Percentiles rank a stretch among this genome's conserved stretches.
Evolutionary conservation across 2,113 vertebrate genomes (phyloP).

Genomic region (Salvelinus namaycush): DNA sequence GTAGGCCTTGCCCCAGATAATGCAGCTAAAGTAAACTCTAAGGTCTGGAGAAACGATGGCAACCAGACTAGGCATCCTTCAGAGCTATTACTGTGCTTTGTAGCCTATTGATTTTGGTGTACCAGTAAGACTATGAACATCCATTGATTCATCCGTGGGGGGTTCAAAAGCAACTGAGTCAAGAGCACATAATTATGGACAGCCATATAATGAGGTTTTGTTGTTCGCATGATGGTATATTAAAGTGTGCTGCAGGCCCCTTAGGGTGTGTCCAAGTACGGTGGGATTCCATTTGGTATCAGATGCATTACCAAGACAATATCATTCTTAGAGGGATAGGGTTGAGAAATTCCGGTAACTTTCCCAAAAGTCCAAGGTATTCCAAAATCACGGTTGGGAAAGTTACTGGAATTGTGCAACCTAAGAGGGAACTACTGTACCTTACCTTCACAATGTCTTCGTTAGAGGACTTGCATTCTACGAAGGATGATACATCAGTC

Average conservation of each 20-base stretch:
- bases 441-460: slow-evolving; percentile 96
- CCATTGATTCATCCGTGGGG: slow-evolving; percentile 37
- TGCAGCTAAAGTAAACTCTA: too few species aligned
- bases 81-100: slow-evolving; percentile 32
- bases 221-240: slow-evolving; percentile 40
- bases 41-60: too few species aligned
- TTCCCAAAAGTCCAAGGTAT: neutral
- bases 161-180: slow-evolving; percentile 42
- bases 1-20: neutral
- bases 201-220: slow-evolving; percentile 35
- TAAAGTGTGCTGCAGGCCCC: neutral
- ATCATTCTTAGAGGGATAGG: neutral
- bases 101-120: slow-evolving; percentile 32
- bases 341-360: neutral
- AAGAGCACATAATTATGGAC: slow-evolving; percentile 18
- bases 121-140: slow-evolving; percentile 32
- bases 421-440: slow-evolving; percentile 20
- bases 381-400: too few species aligned
- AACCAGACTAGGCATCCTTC: neutral
- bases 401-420: too few species aligned
- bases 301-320: neutral
- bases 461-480: slow-evolving; percentile 92
- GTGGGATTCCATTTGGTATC: neutral
- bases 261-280: neutral
- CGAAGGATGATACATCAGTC: slow-evolving; percentile 84